Percentiles rank a stretch among this genome's conserved stretches.
Conservation (phyloP, 2,113 vertebrate genomes). For the Anolis sagrei region DNA sequence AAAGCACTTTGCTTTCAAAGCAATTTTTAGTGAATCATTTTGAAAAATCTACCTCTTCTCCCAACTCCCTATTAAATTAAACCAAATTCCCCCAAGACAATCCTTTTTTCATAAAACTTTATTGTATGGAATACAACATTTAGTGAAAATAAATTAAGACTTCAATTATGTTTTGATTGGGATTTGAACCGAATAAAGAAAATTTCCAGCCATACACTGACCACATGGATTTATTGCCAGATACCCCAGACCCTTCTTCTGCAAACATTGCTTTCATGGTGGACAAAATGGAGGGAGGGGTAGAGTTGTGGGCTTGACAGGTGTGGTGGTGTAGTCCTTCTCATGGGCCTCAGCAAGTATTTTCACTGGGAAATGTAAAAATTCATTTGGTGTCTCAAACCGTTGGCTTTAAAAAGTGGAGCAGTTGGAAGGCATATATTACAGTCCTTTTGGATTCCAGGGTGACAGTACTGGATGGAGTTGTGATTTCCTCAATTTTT, state of each 20-base stretch:
- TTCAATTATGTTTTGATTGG: conserved; percentile 55
- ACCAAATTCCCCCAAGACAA: conserved; percentile 23
- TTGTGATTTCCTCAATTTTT: conserved; percentile 36
- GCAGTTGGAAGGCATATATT: conserved; percentile 49
- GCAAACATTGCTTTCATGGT: conserved; percentile 59
- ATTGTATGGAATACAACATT: conserved; percentile 80
- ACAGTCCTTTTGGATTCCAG: conserved; percentile 61
- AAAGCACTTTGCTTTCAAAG: not conserved
- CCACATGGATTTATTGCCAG: conserved; percentile 74
- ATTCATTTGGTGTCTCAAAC: conserved; percentile 33
- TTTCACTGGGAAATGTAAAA: conserved; percentile 19
- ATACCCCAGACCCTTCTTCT: conserved; percentile 44
- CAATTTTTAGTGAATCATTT: not conserved
- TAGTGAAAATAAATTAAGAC: conserved; percentile 80
- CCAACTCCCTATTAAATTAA: conserved; percentile 21
- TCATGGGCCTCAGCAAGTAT: conserved; percentile 46
- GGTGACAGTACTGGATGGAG: conserved; percentile 52
- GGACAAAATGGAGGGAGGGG: conserved; percentile 57
- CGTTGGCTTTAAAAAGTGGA: conserved; percentile 58
- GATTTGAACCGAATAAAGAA: conserved; percentile 46
- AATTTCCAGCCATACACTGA: conserved; percentile 74
- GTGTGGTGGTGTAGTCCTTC: conserved; percentile 45
- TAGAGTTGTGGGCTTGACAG: conserved; percentile 34
- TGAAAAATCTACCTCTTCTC: not conserved
- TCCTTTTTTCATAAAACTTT: conserved; percentile 83